Percentiles rank a stretch among this genome's conserved stretches.
Conservation (phyloP, 1,140 invertebrate genomes). For the Drosophila pachea region DNA sequence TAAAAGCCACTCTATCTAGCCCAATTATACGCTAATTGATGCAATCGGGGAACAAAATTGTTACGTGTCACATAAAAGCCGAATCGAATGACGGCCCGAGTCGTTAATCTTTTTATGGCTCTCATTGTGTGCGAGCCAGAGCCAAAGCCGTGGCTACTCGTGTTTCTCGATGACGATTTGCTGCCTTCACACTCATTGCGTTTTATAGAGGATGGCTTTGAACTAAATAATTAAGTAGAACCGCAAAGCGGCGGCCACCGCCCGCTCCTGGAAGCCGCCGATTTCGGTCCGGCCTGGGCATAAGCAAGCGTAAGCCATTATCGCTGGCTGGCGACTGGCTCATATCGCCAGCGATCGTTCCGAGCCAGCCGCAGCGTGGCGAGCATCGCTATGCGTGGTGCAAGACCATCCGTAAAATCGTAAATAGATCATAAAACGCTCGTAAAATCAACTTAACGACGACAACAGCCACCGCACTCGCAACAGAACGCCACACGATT, state of each 20-base stretch:
- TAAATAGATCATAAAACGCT: constrained; percentile 77
- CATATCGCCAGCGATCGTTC: constrained; percentile 51
- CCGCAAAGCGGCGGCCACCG: constrained; percentile 9
- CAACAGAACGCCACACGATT: constrained; percentile 33
- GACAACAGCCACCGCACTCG: constrained; percentile 28
- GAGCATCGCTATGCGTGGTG: constrained; percentile 66
- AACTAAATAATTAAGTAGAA: constrained; percentile 54
- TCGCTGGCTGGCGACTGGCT: too few relatives aligned
- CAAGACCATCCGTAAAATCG: constrained; percentile 71
- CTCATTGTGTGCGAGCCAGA: constrained; percentile 32
- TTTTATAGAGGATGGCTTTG: constrained; percentile 41
- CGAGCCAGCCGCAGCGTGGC: constrained; percentile 28
- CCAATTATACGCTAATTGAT: constrained; percentile 35
- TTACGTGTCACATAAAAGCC: constrained; percentile 39
- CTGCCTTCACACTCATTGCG: constrained; percentile 17
- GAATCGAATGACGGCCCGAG: constrained; percentile 33
- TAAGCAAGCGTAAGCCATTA: constrained; percentile 60
- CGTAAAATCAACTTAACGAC: constrained; percentile 74
- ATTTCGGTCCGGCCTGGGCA: constrained; percentile 29
- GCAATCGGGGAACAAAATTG: constrained; percentile 40
- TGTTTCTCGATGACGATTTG: constrained; percentile 40
- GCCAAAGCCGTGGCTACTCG: constrained; percentile 39
- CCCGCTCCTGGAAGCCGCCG: background rate
- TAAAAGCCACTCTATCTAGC: background rate
- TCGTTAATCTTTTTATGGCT: constrained; percentile 47